Evolutionary conservation across 2,888 invertebrate genomes (phyloP).

Genomic region (Eudasyphora cyanicolor): DNA sequence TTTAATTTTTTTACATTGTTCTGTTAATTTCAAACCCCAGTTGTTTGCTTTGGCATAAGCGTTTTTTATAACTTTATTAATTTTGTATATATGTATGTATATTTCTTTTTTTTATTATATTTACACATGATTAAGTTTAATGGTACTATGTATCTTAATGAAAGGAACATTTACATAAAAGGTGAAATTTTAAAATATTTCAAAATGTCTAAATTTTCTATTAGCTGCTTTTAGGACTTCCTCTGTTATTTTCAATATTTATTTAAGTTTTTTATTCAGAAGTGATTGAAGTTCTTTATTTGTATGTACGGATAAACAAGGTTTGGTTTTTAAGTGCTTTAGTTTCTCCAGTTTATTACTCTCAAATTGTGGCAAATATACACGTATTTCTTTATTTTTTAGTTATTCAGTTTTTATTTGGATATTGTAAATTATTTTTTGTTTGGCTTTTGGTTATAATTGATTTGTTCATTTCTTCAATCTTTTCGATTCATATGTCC

Average conservation of each 20-base stretch:
- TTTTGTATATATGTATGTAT: constrained; percentile 22
- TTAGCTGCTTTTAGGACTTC: constrained; percentile 63
- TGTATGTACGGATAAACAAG: neutral
- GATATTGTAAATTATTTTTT: neutral
- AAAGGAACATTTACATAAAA: neutral
- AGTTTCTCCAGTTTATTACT: constrained; percentile 40
- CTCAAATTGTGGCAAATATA: constrained; percentile 35
- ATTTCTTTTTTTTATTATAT: neutral
- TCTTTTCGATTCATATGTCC: neutral
- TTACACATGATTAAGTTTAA: constrained; percentile 10
- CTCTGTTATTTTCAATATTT: constrained; percentile 22
- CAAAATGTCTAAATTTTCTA: neutral
- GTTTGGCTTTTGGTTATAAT: neutral
- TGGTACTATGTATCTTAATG: neutral
- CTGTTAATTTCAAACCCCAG: neutral
- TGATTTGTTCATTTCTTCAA: neutral
- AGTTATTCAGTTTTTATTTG: neutral
- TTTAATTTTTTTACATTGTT: neutral
- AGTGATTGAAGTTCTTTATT: too few relatives aligned
- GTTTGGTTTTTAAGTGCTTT: constrained; percentile 34
- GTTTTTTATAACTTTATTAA: neutral
- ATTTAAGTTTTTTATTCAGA: too few relatives aligned
- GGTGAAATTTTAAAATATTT: neutral
- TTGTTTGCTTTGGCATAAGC: neutral
- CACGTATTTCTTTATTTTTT: constrained; percentile 5